phyloP scores from a whole-genome alignment of 2,797 vertebrate species.

The Microctenopoma stevenorrisi region DNA sequence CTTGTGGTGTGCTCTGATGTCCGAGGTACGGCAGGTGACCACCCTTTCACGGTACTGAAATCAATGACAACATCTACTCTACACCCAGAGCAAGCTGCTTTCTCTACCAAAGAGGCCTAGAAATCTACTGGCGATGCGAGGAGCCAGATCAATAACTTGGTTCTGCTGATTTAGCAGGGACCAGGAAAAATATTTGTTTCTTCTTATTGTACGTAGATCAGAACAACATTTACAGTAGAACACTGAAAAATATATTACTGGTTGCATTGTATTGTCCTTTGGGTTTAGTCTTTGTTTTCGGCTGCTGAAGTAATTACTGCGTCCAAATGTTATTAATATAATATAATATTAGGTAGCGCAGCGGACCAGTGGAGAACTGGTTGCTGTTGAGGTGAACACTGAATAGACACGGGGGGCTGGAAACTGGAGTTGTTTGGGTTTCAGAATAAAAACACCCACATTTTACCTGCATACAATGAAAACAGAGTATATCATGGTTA shows the following conservation, averaged over 20 bases:
- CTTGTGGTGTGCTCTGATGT: conserved; percentile 22
- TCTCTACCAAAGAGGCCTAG: conserved; percentile 83
- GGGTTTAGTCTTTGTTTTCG: conserved; percentile 57
- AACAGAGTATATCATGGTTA: conserved; percentile 8
- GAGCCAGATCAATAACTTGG: conserved; percentile 90
- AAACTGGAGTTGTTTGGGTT: conserved; percentile 37
- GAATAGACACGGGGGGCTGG: conserved; percentile 19
- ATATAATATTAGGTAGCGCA: conserved; percentile 70
- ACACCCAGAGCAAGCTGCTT: conserved; percentile 69
- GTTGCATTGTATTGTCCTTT: conserved; percentile 47
- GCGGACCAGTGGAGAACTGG: conserved; percentile 30
- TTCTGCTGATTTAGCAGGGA: conserved; percentile 91
- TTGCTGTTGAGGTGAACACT: conserved; percentile 35
- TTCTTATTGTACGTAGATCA: conserved; percentile 88
- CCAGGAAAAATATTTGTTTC: conserved; percentile 91
- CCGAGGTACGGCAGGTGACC: conserved; percentile 56
- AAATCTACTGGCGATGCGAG: conserved; percentile 85
- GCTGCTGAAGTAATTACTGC: conserved; percentile 83
- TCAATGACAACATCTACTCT: conserved; percentile 75
- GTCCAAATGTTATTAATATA: conserved; percentile 79
- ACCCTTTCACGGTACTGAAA: conserved; percentile 56
- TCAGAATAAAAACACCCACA: conserved; percentile 24
- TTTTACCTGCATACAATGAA: conserved; percentile 19
- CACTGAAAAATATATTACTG: conserved; percentile 89
- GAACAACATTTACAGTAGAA: conserved; percentile 87